These are phyloP conservation scores for Sesamia nonagrioides DNA, from an alignment of 1,140 invertebrate genomes.

Conservation along the genomic window DNA sequence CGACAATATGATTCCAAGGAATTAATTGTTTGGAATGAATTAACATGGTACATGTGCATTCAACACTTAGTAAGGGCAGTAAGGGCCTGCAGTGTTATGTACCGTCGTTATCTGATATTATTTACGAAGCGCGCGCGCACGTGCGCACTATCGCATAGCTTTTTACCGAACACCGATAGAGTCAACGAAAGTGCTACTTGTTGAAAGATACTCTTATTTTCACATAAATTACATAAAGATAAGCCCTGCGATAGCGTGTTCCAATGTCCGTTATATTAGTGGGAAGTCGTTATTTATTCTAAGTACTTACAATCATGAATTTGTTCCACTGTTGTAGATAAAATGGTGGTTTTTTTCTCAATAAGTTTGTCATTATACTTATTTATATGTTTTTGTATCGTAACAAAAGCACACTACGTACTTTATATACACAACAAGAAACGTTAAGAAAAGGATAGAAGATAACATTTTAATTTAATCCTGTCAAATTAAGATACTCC, in stretches of 20 bases:
- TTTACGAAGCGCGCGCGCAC: constrained; percentile 30
- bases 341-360: no score
- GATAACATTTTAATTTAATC: no score
- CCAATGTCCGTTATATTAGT: not conserved
- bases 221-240: not conserved
- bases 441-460: no score
- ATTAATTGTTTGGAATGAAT: not conserved
- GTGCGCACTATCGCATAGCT: not conserved
- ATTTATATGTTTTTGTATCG: no score
- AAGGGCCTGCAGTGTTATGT: not conserved
- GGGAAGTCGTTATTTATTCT: no score
- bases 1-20: no score
- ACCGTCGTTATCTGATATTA: constrained; percentile 19
- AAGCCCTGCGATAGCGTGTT: not conserved
- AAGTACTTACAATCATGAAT: no score
- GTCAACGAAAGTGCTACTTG: not conserved
- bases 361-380: no score
- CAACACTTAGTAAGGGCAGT: constrained; percentile 3
- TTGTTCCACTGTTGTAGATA: no score
- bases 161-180: not conserved
- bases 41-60: constrained; percentile 5
- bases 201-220: not conserved
- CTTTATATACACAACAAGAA: no score
- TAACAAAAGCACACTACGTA: no score
- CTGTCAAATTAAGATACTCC: no score